These are phyloP conservation scores for Notocelia uddmanniana DNA, from an alignment of 2,888 invertebrate species.

Conservation along the genomic window DNA sequence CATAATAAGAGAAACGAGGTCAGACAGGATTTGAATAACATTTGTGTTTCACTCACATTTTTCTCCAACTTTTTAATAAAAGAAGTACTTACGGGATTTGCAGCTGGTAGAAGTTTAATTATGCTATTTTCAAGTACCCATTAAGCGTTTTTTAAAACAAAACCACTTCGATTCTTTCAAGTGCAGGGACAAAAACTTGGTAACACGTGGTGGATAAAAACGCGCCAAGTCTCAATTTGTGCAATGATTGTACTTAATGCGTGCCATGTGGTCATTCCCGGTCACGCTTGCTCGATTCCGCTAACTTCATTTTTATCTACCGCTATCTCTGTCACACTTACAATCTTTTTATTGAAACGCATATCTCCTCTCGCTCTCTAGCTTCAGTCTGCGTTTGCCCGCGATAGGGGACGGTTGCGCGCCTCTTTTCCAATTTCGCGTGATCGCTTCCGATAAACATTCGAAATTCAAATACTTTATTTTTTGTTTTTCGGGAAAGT, in stretches of 20 bases:
- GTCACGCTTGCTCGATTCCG: conserved; percentile 63
- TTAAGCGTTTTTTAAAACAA: conserved; percentile 56
- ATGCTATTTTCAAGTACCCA: conserved; percentile 51
- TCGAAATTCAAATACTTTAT: conserved; percentile 66
- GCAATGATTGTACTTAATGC: conserved; percentile 77
- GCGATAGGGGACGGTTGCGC: conserved; percentile 54
- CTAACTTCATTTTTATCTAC: conserved; percentile 69
- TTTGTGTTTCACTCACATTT: conserved; percentile 47
- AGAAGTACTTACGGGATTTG: conserved; percentile 45
- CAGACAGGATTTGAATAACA: conserved; percentile 49
- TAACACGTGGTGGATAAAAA: conserved; percentile 78
- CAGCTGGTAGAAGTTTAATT: conserved; percentile 48
- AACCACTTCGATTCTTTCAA: conserved; percentile 22
- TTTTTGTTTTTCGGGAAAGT: conserved; percentile 65
- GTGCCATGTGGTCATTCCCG: conserved; percentile 82
- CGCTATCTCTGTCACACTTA: conserved; percentile 47
- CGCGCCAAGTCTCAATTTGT: conserved; percentile 77
- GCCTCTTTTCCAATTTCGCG: conserved; percentile 56
- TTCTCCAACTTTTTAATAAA: conserved; percentile 48
- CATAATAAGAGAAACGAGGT: conserved; percentile 51
- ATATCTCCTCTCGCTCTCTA: conserved; percentile 70
- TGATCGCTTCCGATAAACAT: conserved; percentile 76
- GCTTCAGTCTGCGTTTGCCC: conserved; percentile 67
- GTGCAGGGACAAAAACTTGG: conserved; percentile 54
- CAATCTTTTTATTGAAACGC: conserved; percentile 59